Percentiles rank a stretch among this genome's conserved stretches.
These are phyloP conservation scores for Neotoxoptera formosana DNA, from an alignment of 1,140 invertebrate genomes.

Conservation along the genomic window DNA sequence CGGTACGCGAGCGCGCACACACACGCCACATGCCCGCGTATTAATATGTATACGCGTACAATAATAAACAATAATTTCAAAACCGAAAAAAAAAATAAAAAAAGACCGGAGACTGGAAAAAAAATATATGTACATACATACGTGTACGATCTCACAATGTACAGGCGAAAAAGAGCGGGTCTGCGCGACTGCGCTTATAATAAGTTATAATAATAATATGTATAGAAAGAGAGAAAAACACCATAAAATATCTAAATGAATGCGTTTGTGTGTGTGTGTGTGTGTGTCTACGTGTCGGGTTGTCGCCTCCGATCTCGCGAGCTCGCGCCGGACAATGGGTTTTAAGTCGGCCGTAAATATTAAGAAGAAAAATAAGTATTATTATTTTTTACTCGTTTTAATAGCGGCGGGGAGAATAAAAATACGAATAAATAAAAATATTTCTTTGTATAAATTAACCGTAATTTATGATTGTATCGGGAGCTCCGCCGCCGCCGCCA, in stretches of 20 bases:
- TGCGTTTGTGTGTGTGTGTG: neutral
- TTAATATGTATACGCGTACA: neutral
- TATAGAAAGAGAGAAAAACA: constrained; percentile 26
- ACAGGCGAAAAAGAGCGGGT: constrained; percentile 29
- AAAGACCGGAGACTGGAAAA: constrained; percentile 19
- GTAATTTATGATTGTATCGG: constrained; percentile 58
- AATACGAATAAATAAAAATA: constrained; percentile 50
- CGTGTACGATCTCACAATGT: neutral
- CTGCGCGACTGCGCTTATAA: neutral
- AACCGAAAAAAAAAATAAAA: constrained; percentile 19
- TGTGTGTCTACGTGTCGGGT: constrained; percentile 39
- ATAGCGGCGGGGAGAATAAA: constrained; percentile 34
- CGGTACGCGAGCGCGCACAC: neutral
- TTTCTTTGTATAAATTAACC: constrained; percentile 57
- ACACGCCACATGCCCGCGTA: neutral
- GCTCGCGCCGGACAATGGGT: constrained; percentile 48
- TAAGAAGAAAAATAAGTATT: constrained; percentile 48
- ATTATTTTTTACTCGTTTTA: constrained; percentile 54
- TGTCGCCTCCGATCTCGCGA: constrained; percentile 49
- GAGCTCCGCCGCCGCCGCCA: constrained; percentile 32
- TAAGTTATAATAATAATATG: neutral
- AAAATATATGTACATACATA: neutral
- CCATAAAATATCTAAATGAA: constrained; percentile 20
- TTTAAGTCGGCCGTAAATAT: constrained; percentile 52
- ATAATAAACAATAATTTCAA: constrained; percentile 48